Percentiles rank a stretch among this genome's conserved stretches.
Conservation (phyloP, 2,797 vertebrate genomes). For the Labroides dimidiatus region DNA sequence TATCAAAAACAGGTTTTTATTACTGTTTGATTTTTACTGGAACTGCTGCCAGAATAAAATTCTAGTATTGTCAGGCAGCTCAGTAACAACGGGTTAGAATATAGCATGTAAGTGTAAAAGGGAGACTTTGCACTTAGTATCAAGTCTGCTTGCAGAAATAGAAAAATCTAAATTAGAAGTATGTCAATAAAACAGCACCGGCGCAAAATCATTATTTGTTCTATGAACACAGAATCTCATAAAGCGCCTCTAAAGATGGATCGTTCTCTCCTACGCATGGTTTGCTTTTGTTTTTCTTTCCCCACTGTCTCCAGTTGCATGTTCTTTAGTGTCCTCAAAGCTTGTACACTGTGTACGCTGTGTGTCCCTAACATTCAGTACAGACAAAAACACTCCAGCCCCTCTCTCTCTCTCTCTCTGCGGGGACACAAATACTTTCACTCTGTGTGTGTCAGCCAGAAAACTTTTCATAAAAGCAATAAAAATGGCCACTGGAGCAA, state of each 20-base stretch:
- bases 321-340: slow-evolving; percentile 38
- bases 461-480: slow-evolving; percentile 62
- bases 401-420: slow-evolving; percentile 54
- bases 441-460: slow-evolving; percentile 55
- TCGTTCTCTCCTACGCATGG: slow-evolving; percentile 31
- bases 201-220: slow-evolving; percentile 1
- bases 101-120: no score
- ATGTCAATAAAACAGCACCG: not conserved
- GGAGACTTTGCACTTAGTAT: no score
- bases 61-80: not conserved
- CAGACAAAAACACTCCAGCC: slow-evolving; percentile 61
- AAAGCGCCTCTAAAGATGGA: slow-evolving; percentile 49
- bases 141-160: not conserved
- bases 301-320: slow-evolving; percentile 24
- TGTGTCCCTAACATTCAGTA: slow-evolving; percentile 40
- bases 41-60: no score
- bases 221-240: slow-evolving; percentile 19
- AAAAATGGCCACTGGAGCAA: slow-evolving; percentile 42
- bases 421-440: slow-evolving; percentile 63
- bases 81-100: not conserved
- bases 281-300: slow-evolving; percentile 28
- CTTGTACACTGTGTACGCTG: slow-evolving; percentile 23
- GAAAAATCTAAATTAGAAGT: not conserved
- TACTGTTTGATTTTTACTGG: no score
- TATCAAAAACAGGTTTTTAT: no score